These are phyloP conservation scores for Eupithecia subumbrata DNA, from an alignment of 2,888 invertebrate species.

Conservation along the genomic window DNA sequence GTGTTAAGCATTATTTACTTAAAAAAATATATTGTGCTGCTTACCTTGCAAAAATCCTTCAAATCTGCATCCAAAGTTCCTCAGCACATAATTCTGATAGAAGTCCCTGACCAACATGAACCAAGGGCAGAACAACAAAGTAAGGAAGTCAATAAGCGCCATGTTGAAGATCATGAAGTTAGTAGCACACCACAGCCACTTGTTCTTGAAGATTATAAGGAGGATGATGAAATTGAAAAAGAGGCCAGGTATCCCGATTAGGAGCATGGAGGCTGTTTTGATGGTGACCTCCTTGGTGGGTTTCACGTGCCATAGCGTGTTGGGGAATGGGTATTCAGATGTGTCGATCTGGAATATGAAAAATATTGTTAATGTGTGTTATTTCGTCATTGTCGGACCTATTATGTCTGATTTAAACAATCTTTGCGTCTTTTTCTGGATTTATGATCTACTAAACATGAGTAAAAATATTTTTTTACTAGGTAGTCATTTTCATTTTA, in stretches of 20 bases:
- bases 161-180: conserved; percentile 90
- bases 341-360: conserved; percentile 67
- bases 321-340: conserved; percentile 82
- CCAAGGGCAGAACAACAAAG: conserved; percentile 88
- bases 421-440: too few relatives aligned
- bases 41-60: conserved; percentile 91
- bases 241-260: conserved; percentile 86
- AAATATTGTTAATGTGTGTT: background rate
- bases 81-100: conserved; percentile 90
- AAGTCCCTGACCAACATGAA: conserved; percentile 90
- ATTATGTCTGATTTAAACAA: too few relatives aligned
- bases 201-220: conserved; percentile 85
- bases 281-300: conserved; percentile 84
- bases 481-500: too few relatives aligned
- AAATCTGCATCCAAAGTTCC: conserved; percentile 88
- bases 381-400: background rate
- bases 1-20: too few relatives aligned
- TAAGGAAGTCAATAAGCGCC: conserved; percentile 88
- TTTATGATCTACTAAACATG: too few relatives aligned
- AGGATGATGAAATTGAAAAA: conserved; percentile 87
- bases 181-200: conserved; percentile 87
- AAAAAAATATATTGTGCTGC: background rate
- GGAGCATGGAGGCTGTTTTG: conserved; percentile 84
- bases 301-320: conserved; percentile 86
- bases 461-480: too few relatives aligned